phyloP scores from a whole-genome alignment of 1,140 invertebrate genomes.

The Vanessa atalanta region DNA sequence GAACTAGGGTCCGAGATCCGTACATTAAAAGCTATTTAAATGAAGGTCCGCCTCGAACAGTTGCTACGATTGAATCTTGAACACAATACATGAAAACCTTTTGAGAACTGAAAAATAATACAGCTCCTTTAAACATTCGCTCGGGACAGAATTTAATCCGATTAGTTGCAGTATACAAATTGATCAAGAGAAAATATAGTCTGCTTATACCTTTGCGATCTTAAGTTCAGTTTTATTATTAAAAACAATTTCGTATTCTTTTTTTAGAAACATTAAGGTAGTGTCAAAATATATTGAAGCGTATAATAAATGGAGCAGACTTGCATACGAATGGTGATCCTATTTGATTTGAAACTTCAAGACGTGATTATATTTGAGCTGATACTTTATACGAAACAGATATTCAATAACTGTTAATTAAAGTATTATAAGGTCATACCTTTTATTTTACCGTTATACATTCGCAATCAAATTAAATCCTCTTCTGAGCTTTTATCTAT shows the following conservation, averaged over 20 bases:
- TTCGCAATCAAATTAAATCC: background rate
- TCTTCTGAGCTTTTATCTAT: background rate
- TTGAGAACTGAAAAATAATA: constrained; percentile 33
- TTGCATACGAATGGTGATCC: background rate
- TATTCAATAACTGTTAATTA: too few species aligned
- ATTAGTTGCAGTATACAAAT: constrained; percentile 37
- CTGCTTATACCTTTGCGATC: background rate
- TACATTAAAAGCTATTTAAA: background rate
- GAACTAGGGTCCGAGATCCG: background rate
- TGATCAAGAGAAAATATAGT: constrained; percentile 22
- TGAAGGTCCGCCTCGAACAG: background rate
- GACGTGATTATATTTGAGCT: too few species aligned
- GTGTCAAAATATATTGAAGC: too few species aligned
- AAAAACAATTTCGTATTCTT: too few species aligned
- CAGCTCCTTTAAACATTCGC: constrained; percentile 23
- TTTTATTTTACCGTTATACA: background rate
- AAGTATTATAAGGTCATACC: background rate
- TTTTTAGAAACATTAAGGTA: too few species aligned
- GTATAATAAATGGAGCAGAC: background rate
- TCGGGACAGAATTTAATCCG: constrained; percentile 32
- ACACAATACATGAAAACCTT: constrained; percentile 29
- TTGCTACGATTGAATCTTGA: constrained; percentile 25
- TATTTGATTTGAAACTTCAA: too few species aligned
- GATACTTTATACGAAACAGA: too few species aligned
- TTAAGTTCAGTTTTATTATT: background rate